Conservation (phyloP, 2,113 vertebrate genomes). For the Microtus oregoni region DNA sequence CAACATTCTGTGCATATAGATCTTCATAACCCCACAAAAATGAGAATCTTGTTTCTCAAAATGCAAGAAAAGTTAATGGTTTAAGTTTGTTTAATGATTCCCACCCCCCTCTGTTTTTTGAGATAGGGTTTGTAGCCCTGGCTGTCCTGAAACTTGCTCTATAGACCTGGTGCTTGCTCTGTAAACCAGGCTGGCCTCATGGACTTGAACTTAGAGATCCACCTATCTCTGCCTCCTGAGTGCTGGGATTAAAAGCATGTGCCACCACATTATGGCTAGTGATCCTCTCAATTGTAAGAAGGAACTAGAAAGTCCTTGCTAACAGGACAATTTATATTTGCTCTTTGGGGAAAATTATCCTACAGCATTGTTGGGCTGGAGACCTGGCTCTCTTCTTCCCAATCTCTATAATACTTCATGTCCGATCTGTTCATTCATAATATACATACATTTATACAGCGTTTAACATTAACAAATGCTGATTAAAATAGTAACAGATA, state of each 20-base stretch:
- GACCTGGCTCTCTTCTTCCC: background rate
- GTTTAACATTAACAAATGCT: background rate
- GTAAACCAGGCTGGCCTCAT: background rate
- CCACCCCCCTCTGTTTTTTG: too few species aligned
- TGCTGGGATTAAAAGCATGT: background rate
- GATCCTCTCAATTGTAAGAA: constrained; percentile 31
- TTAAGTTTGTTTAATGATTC: background rate
- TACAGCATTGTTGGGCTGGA: background rate
- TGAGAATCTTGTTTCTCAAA: constrained; percentile 36
- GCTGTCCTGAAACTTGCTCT: background rate
- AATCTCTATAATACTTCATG: background rate
- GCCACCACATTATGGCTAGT: background rate
- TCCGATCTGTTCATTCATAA: constrained; percentile 20
- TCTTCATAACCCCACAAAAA: constrained; percentile 23
- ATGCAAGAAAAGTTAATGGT: background rate
- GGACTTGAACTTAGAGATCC: background rate
- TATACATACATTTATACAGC: background rate
- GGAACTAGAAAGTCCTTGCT: background rate
- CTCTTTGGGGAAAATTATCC: background rate
- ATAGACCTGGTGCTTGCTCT: too few species aligned
- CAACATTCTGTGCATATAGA: background rate
- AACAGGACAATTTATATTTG: background rate
- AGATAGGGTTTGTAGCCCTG: background rate
- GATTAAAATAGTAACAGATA: background rate
- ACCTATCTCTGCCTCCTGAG: background rate